Base-by-base conservation (phyloP, 2,888 invertebrate species). In the Drosophila prostipennis region DNA sequence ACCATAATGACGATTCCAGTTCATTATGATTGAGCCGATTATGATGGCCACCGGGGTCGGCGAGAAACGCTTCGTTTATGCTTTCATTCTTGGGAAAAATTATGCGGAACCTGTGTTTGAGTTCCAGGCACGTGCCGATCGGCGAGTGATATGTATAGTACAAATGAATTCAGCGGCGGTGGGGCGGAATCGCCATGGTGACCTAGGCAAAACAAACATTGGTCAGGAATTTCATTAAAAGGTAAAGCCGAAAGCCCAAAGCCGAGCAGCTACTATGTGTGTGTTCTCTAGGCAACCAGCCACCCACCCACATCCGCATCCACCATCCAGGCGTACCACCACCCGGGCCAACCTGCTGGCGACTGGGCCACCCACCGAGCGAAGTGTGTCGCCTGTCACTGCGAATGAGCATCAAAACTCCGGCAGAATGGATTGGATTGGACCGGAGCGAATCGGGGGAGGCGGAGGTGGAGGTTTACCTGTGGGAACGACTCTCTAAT, bases 381-480 rank as follows among this genome's bases (percentile, higher is more conserved):
- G 73, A 77, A 79, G 89, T 89, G 89, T 89, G 87, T 85, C 87
- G 89, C 77, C 87, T 88, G 87, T 88, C 87, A 89, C 82, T 78
- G 77, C 71, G 72, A 64, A 72, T 89, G 74, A 82, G 70, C 88
- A 85, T 87, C 87, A 87, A 80, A 76, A 67, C 63, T 55, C 69
- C 51, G 43, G 37, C 56, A 49, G 43, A 76, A 76, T 61, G 61
- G 51, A 53, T 56, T 53, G 58, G 54, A 53, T 57, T 42, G 64
- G 54, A 32, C 54, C 60, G 58, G 53, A 54, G 58, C 39, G 63
- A 51, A 53, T 42, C 32, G 52, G 40, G 11, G 42, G 45, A 7
- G 7, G n/a, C 2, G 26, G 39, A 26, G 23, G n/a, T 4, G 32
- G 59, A 23, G 60, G 42, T 59, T 72, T 82, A 86, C 87, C 88